Percentiles rank a stretch among this genome's conserved stretches.
These are phyloP conservation scores for Eumerus sabulonum DNA, from an alignment of 2,888 invertebrate species.

Conservation along the genomic window DNA sequence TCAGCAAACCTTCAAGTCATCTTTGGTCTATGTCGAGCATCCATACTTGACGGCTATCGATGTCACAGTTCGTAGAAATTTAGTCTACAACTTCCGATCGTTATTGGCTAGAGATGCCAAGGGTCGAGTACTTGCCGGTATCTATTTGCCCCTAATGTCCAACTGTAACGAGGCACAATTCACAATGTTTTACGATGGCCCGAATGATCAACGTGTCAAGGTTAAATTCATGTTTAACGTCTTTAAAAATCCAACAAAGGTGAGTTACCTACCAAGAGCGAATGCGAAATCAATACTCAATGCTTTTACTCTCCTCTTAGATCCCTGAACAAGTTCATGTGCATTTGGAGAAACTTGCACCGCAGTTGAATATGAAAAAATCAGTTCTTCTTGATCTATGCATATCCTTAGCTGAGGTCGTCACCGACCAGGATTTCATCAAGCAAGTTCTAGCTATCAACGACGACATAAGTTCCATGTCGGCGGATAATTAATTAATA, in stretches of 20 bases:
- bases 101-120: conserved; percentile 90
- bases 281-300: neutral
- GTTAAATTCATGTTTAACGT: conserved; percentile 87
- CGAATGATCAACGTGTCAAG: conserved; percentile 83
- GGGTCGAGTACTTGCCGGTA: conserved; percentile 89
- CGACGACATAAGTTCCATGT: conserved; percentile 88
- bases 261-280: neutral
- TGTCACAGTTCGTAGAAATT: conserved; percentile 92
- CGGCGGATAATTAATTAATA: conserved; percentile 83
- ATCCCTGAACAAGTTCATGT: conserved; percentile 82
- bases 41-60: conserved; percentile 90
- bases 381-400: conserved; percentile 84
- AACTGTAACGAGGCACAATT: conserved; percentile 82
- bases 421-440: conserved; percentile 86
- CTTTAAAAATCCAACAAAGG: conserved; percentile 82
- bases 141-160: conserved; percentile 90
- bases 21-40: conserved; percentile 88
- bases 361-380: conserved; percentile 85
- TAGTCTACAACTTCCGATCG: conserved; percentile 90
- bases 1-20: conserved; percentile 83
- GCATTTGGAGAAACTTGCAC: conserved; percentile 85
- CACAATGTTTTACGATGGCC: conserved; percentile 87
- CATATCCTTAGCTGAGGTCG: conserved; percentile 83
- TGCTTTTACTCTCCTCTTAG: conserved; percentile 75
- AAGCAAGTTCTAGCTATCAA: conserved; percentile 89